phyloP scores from a whole-genome alignment of 2,113 vertebrate genomes.

The Physeter macrocephalus region DNA sequence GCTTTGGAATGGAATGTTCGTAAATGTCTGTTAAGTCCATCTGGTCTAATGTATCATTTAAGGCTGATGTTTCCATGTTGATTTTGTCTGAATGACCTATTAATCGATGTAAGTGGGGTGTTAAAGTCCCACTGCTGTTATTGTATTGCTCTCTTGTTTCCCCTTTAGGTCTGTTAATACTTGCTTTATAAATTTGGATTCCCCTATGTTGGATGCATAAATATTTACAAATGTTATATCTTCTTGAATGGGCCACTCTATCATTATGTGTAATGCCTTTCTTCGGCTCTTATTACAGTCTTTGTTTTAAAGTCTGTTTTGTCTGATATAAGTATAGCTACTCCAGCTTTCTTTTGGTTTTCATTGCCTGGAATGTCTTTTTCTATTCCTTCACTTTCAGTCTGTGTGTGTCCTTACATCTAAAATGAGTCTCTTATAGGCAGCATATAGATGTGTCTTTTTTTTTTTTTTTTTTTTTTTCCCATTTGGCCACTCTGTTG shows the following conservation, averaged over 20 bases:
- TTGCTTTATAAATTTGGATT: background rate
- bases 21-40: background rate
- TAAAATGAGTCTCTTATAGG: background rate
- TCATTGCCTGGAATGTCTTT: background rate
- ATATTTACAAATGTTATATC: background rate
- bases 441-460: background rate
- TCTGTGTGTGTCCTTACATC: background rate
- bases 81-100: background rate
- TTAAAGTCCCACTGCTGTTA: background rate
- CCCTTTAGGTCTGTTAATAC: too few species aligned
- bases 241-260: background rate
- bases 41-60: background rate
- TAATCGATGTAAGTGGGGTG: background rate
- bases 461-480: background rate
- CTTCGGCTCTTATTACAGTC: background rate
- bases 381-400: background rate
- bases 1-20: background rate
- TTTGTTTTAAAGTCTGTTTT: background rate
- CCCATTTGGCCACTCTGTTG: background rate
- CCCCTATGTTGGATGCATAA: background rate
- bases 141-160: background rate
- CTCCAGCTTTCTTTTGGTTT: background rate
- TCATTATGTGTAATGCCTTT: background rate
- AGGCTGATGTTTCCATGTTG: background rate
- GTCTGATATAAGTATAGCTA: background rate